Base-by-base conservation (phyloP, 64 coral and sea anemone genomes). In the Orbicella faveolata region DNA sequence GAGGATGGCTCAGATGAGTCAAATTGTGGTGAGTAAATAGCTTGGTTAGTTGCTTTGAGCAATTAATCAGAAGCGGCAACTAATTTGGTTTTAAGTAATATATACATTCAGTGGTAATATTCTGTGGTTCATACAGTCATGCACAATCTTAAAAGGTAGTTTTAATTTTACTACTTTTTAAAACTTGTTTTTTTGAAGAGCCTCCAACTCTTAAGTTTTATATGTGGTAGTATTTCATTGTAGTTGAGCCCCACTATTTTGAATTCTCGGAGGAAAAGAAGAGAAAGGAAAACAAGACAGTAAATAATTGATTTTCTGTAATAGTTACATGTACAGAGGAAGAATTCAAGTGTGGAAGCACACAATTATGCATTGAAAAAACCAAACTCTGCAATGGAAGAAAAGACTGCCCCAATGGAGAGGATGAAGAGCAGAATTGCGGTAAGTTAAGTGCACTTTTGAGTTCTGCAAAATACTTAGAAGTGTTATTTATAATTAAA, bases 1-100 rank as follows among this genome's bases (percentile, higher is more conserved):
- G 26, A 52, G 4, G 94, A 96, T 93, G 91, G 94, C 21, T 96
- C 94, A 44, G 94, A 96, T 76, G 90, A 93, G 70, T 6, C 34
- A 7, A 41, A 4, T 2, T 96, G 90, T 96, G 87, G 94, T 93
- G 7, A 90, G 94, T 87, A 35, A 11, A 48, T 48, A 48, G 44
- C 44, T 63, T 78, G 41, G 9, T n/a, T 10, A 26, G 64, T 67
- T 67, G 18, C 1, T 20, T 1, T 23, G 5, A 67, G 21, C 4
- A 11, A 70, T 33, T n/a, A 25, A 0, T 67, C 18, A 19, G 18
- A 20, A 20, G 64, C 23, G 20, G 64, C 64, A 48, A 6, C 7
- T 6, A 48, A 48, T 48, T 48, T 48, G 44, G 44, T 48, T 41
- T 41, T 41, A 41, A 41, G 39, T 41, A 41, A 41, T 41, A 41